These are phyloP conservation scores for Penaeus japonicus DNA, from an alignment of 1,140 invertebrate genomes.

Conservation along the genomic window DNA sequence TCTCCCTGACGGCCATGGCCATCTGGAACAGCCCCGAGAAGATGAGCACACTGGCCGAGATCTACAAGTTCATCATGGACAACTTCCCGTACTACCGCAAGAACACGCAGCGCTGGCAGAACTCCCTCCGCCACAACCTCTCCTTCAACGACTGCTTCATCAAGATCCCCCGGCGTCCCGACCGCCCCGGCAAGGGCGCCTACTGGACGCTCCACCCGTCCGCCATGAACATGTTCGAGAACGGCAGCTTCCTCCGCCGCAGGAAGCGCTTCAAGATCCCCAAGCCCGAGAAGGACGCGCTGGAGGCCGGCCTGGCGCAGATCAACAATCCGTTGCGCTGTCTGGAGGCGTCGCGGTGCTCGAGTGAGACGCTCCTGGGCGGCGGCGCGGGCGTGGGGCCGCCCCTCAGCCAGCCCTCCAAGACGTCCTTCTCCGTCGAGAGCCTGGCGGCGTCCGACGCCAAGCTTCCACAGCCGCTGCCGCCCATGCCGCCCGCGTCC, in stretches of 20 bases:
- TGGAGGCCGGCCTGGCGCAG: conserved; percentile 73
- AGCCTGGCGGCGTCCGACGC: conserved; percentile 56
- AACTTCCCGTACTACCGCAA: conserved; percentile 89
- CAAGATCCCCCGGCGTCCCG: conserved; percentile 76
- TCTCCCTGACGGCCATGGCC: conserved; percentile 96
- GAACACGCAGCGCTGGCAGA: conserved; percentile 89
- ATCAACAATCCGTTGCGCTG: conserved; percentile 45
- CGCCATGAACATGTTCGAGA: conserved; percentile 55
- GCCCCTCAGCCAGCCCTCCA: conserved; percentile 15
- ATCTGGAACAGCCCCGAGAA: conserved; percentile 94
- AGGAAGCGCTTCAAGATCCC: conserved; percentile 62
- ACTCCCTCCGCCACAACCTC: conserved; percentile 85
- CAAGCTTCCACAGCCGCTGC: conserved; percentile 42
- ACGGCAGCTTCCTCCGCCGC: conserved; percentile 47
- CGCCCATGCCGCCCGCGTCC: conserved; percentile 40
- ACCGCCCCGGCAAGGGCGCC: conserved; percentile 88
- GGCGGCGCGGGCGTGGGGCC: background rate
- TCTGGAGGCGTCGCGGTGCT: conserved; percentile 36
- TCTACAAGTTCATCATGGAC: conserved; percentile 92
- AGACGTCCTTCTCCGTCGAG: conserved; percentile 55
- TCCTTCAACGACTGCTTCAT: conserved; percentile 78
- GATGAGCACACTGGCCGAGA: conserved; percentile 93
- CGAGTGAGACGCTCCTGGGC: conserved; percentile 24
- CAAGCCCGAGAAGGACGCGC: conserved; percentile 78
- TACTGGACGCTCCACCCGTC: conserved; percentile 84